Base-by-base conservation (phyloP, 2,797 vertebrate genomes). In the Darevskia mixta region DNA sequence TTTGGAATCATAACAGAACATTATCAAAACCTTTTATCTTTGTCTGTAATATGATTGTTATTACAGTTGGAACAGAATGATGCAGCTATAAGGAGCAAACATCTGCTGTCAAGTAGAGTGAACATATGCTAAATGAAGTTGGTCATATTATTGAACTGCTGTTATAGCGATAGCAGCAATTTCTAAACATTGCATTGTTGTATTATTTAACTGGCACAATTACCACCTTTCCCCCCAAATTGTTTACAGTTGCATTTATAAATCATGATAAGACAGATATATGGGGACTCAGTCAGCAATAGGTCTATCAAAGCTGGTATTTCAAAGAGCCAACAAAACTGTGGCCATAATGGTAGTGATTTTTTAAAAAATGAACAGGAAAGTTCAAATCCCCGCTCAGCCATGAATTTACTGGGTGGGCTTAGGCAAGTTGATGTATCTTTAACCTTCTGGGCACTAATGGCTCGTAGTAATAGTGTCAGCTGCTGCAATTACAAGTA, bases 181-280 rank as follows among this genome's bases (percentile, higher is more conserved):
- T 77, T 77, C 27, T 78, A 41, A n/a, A 85, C 5, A 85, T 45
- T 77, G 8, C 18, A 20, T 64, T 66, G 25, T 32, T 85, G 13
- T 55, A 84, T 84, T 84, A 85, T 61, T 85, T 64, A 85, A 85
- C 38, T 77, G 55, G 7, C 35, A 85, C 27, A 85, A 77, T 64
- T 77, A 25, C 5, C 61, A 41, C 25, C 72, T 20, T 32, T 25
- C 27, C 20, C 18, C 5, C 25, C 27, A 77, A 38, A 55, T 76
- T 77, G 27, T 81, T 87, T 81, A 27, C 29, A 35, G 58, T 35
- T 1, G 32, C 11, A 29, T 79, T 69, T 49, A 71, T 17, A 49
- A 83, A 18, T 8, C n/a, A 8, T 27, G 3, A 45, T 82, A 82
- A 45, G 17, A 45, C n/a, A 66, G 38, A 64, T 43, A 3, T 13